These are phyloP conservation scores for Leucosticte australis DNA, from an alignment of 2,113 vertebrate genomes.

Conservation along the genomic window DNA sequence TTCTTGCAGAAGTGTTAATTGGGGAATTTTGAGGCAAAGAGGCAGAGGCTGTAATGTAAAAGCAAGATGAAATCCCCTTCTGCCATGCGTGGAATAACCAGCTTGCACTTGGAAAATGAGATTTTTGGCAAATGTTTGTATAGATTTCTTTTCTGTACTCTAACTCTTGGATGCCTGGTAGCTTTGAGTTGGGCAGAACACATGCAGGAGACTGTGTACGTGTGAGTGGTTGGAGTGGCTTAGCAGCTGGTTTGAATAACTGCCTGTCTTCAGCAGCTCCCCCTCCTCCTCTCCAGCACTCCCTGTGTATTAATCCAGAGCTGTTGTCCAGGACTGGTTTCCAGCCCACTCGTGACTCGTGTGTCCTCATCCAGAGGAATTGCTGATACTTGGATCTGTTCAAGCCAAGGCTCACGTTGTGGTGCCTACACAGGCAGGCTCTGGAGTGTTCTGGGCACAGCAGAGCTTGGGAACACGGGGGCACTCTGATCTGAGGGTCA, in stretches of 20 bases:
- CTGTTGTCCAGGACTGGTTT: conserved; percentile 18
- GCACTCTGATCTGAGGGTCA: background rate
- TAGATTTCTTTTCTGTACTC: background rate
- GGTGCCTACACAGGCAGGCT: background rate
- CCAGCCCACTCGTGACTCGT: conserved; percentile 8
- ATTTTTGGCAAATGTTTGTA: conserved; percentile 7
- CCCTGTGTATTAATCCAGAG: background rate
- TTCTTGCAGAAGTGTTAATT: conserved; percentile 1
- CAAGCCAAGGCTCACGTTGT: rapidly evolving
- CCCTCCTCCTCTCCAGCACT: background rate
- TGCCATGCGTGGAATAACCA: background rate
- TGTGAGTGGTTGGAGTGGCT: background rate
- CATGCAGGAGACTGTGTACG: background rate
- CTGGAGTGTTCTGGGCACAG: background rate
- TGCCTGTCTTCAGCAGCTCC: conserved; percentile 11
- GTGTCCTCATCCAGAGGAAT: background rate
- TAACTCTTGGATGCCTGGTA: background rate
- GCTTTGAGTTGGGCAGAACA: background rate
- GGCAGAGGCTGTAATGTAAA: background rate
- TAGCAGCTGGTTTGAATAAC: conserved; percentile 55
- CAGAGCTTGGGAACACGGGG: background rate
- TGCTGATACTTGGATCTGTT: background rate
- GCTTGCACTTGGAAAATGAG: background rate
- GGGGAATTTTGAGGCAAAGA: background rate
- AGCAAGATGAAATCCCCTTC: background rate